These are phyloP conservation scores for Zelleria hepariella DNA, from an alignment of 2,888 invertebrate species.

Conservation along the genomic window DNA sequence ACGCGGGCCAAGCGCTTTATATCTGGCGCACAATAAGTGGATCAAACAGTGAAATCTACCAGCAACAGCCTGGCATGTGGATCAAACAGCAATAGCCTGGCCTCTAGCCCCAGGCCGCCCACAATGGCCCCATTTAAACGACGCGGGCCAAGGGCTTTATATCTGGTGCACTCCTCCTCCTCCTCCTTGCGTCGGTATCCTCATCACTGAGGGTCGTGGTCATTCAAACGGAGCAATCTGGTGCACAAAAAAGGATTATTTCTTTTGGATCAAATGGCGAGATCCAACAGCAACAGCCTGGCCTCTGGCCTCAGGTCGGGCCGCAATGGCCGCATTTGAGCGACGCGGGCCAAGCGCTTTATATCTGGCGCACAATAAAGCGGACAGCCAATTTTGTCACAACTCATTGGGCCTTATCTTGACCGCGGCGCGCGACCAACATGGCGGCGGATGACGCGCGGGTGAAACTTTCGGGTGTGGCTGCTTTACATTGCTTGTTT, in stretches of 20 bases:
- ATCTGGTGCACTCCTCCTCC: conserved; percentile 25
- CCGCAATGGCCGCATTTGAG: not conserved
- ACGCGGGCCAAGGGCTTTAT: conserved; percentile 14
- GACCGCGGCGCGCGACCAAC: conserved; percentile 24
- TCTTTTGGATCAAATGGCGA: not conserved
- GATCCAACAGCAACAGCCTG: not conserved
- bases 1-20: conserved; percentile 14
- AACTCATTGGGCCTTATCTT: conserved; percentile 48
- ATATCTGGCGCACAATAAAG: conserved; percentile 33
- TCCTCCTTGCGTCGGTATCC: too few relatives aligned
- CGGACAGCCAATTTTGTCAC: conserved; percentile 46
- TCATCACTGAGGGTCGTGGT: too few relatives aligned
- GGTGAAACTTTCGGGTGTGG: not conserved
- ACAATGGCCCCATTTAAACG: conserved; percentile 1
- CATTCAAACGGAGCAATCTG: too few relatives aligned
- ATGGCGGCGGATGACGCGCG: not conserved
- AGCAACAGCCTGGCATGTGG: too few relatives aligned
- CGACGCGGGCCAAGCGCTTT: conserved; percentile 13
- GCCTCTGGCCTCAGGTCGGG: not conserved
- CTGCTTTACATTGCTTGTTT: not conserved
- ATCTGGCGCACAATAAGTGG: conserved; percentile 31
- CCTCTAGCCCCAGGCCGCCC: not conserved
- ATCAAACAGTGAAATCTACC: not conserved
- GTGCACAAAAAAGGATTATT: too few relatives aligned
- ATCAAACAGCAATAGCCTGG: not conserved